These are phyloP conservation scores for Hydrotaea diabolus DNA, from an alignment of 2,888 invertebrate genomes.

Conservation along the genomic window DNA sequence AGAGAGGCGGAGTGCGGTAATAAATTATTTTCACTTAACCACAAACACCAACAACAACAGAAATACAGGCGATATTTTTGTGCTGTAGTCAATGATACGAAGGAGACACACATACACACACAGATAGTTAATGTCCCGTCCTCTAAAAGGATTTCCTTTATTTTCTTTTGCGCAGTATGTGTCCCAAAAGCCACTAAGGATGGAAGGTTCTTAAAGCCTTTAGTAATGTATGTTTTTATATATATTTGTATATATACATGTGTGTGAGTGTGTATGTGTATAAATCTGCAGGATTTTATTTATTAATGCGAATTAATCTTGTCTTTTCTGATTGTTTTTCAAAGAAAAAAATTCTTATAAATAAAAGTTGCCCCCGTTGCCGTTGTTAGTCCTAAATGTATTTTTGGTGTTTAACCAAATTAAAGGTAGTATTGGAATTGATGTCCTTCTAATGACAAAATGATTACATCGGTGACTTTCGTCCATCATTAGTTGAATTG, in stretches of 20 bases:
- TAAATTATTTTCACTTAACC: conserved; percentile 42
- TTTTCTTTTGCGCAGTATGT: background rate
- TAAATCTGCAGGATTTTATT: background rate
- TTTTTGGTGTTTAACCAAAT: background rate
- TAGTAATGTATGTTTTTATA: too few species aligned
- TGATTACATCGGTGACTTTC: background rate
- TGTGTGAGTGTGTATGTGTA: background rate
- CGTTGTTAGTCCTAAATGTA: background rate
- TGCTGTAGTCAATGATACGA: background rate
- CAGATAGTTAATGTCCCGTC: background rate
- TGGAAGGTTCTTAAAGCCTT: background rate
- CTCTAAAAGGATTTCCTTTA: conserved; percentile 8
- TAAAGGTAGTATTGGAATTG: background rate
- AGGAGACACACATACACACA: background rate
- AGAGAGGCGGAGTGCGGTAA: background rate
- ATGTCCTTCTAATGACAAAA: background rate
- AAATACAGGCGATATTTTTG: background rate
- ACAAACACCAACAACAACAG: background rate
- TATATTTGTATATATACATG: too few species aligned
- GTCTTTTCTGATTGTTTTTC: background rate
- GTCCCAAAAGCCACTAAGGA: background rate
- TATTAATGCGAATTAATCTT: conserved; percentile 32
- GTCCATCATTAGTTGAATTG: background rate
- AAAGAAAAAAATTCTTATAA: background rate
- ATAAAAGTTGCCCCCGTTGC: background rate